phyloP scores from a whole-genome alignment of 2,113 vertebrate genomes.

The Suricata suricatta region DNA sequence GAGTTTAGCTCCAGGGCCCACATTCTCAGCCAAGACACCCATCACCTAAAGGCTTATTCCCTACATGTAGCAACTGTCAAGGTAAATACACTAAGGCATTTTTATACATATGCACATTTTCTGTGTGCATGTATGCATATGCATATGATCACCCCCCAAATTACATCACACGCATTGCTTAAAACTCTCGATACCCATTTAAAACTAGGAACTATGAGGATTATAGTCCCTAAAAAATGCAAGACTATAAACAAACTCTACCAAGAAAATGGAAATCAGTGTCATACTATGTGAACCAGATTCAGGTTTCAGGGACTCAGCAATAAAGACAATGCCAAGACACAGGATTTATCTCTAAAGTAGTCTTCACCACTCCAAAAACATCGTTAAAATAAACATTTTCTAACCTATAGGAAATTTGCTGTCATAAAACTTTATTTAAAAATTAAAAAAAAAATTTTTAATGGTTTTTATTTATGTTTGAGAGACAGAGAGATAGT shows the following conservation, averaged over 20 bases:
- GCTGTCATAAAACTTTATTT: background rate
- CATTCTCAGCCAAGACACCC: background rate
- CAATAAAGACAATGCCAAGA: background rate
- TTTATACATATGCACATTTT: background rate
- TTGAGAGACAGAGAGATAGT: too few relatives aligned
- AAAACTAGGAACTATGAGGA: slow-evolving; percentile 17
- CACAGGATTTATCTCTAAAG: background rate
- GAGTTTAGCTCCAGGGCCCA: background rate
- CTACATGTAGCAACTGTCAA: background rate
- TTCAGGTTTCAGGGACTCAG: background rate
- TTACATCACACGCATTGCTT: background rate
- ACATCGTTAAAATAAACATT: background rate
- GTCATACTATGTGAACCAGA: background rate
- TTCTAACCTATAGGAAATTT: background rate
- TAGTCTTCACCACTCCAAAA: background rate
- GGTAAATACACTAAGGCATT: background rate
- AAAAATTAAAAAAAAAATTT: too few relatives aligned
- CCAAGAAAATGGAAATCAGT: background rate
- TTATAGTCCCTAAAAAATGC: background rate
- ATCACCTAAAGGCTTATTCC: background rate
- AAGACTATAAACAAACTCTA: slow-evolving; percentile 10
- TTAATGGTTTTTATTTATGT: too few relatives aligned
- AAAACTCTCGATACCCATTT: slow-evolving; percentile 29
- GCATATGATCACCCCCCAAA: background rate
- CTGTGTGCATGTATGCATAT: background rate